phyloP scores from a whole-genome alignment of 2,113 vertebrate species.

The Albula glossodonta region DNA sequence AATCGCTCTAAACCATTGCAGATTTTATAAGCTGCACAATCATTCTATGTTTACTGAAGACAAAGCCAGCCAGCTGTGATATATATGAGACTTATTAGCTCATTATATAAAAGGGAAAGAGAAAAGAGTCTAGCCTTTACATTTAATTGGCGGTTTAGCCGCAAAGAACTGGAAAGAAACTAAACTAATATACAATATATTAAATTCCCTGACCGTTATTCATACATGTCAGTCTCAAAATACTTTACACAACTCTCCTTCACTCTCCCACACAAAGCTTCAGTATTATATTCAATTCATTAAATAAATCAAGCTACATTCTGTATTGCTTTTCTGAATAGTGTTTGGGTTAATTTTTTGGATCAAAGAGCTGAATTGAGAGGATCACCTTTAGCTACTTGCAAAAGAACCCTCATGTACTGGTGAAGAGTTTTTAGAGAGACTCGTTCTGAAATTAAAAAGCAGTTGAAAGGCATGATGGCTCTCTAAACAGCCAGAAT shows the following conservation, averaged over 20 bases:
- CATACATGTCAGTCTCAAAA: background rate
- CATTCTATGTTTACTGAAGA: conserved; percentile 7
- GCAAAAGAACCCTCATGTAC: background rate
- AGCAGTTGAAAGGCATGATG: background rate
- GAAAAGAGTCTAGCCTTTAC: conserved; percentile 5
- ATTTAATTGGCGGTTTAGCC: background rate
- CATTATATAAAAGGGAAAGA: conserved; percentile 8
- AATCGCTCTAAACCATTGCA: conserved; percentile 6
- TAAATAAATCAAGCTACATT: background rate
- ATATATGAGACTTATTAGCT: conserved; percentile 4
- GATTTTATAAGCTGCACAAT: conserved; percentile 7
- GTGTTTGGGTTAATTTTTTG: background rate
- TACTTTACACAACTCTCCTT: background rate
- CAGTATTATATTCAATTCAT: background rate
- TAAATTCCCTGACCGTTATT: background rate
- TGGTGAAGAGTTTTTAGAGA: background rate
- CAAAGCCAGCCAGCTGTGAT: background rate
- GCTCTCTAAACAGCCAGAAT: background rate
- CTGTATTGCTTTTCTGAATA: background rate
- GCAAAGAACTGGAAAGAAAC: background rate
- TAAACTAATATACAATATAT: background rate
- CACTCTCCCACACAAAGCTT: background rate
- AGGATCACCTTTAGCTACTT: background rate
- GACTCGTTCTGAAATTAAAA: background rate
- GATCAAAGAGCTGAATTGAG: background rate